Evolutionary conservation across 2,113 vertebrate genomes (phyloP).

Genomic region (Myiozetetes cayanensis): DNA sequence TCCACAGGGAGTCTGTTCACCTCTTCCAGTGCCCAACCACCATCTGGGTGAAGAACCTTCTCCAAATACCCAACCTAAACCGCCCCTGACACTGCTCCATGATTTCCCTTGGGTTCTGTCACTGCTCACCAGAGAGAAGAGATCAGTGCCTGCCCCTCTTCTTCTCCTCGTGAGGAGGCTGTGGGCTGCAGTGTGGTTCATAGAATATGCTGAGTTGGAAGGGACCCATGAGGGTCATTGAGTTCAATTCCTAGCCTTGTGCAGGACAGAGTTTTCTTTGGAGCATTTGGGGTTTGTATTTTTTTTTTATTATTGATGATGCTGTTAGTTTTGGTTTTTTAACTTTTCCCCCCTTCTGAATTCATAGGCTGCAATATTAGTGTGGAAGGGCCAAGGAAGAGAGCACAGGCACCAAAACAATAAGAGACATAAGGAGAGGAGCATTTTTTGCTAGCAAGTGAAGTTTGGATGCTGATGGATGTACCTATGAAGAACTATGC

Average conservation of each 20-base stretch:
- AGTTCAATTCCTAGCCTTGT: not conserved
- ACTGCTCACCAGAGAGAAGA: no score
- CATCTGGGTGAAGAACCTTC: not conserved
- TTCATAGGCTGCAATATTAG: not conserved
- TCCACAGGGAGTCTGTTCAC: not conserved
- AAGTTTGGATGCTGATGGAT: not conserved
- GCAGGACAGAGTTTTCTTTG: not conserved
- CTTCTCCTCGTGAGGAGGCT: not conserved
- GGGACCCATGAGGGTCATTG: no score
- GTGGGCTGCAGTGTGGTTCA: no score
- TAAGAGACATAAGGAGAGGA: not conserved
- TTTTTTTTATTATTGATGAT: not conserved
- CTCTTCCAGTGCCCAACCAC: not conserved
- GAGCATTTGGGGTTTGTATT: not conserved
- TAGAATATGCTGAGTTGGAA: not conserved
- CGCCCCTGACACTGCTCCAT: not conserved
- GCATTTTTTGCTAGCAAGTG: not conserved
- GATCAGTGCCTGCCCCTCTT: not conserved
- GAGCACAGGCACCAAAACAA: not conserved
- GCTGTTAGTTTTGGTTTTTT: not conserved
- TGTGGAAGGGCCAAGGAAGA: not conserved
- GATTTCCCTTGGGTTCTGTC: not conserved
- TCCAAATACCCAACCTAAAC: not conserved
- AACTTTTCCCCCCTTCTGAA: accelerated
- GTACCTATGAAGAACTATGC: not conserved